Percentiles rank a stretch among this genome's conserved stretches.
Evolutionary conservation across 2,888 invertebrate species (phyloP).

Genomic region (Drosophila greeni): DNA sequence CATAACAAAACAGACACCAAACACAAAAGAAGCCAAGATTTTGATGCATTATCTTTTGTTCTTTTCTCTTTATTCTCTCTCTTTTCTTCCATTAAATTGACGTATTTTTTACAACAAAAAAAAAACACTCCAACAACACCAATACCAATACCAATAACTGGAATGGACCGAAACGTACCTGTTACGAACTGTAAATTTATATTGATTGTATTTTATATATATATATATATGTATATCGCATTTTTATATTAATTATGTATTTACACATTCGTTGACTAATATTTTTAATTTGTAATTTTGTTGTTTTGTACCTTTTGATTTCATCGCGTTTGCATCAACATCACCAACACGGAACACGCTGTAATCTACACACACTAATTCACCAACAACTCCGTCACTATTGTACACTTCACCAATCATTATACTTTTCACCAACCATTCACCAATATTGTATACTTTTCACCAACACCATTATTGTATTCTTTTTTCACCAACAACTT

Average conservation of each 20-base stretch:
- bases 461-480: background rate
- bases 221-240: constrained; percentile 9
- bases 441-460: background rate
- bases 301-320: constrained; percentile 55
- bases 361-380: constrained; percentile 5
- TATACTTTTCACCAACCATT: background rate
- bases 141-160: constrained; percentile 13
- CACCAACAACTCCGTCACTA: background rate
- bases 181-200: constrained; percentile 2
- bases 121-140: constrained; percentile 11
- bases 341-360: constrained; percentile 23
- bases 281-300: constrained; percentile 55
- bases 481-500: background rate
- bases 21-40: constrained; percentile 41
- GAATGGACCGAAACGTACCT: constrained; percentile 21
- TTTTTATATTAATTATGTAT: constrained; percentile 17
- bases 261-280: constrained; percentile 46
- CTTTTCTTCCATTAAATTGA: constrained; percentile 35
- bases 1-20: constrained; percentile 1
- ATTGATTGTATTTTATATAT: constrained; percentile 5
- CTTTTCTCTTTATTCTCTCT: constrained; percentile 44
- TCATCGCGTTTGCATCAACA: constrained; percentile 27
- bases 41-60: constrained; percentile 50
- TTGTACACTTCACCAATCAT: background rate
- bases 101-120: background rate